Percentiles rank a stretch among this genome's conserved stretches.
Conservation (phyloP, 37 sponge, comb jelly and placozoan genomes). For the Ephydatia muelleri region DNA sequence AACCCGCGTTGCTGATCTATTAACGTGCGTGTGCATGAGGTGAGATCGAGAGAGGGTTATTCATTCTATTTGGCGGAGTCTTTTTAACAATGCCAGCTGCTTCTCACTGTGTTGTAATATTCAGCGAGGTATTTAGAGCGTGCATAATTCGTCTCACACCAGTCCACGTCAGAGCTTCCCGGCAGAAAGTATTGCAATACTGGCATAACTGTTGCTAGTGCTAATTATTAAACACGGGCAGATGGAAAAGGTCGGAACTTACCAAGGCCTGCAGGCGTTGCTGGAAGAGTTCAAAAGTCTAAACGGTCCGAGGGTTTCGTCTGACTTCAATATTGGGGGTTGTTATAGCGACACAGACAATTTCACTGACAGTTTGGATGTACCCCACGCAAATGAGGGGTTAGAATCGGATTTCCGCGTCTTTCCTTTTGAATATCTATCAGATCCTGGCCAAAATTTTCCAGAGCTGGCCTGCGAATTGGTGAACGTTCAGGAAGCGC, state of each 20-base stretch:
- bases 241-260: background rate
- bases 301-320: background rate
- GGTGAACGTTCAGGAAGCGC: conserved; percentile 16
- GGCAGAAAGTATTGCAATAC: conserved; percentile 3
- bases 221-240: background rate
- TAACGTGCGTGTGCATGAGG: too few species aligned
- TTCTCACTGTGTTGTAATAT: conserved; percentile 18
- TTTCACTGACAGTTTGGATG: too few species aligned
- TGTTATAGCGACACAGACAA: too few species aligned
- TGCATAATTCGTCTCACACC: conserved; percentile 30
- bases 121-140: conserved; percentile 12
- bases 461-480: conserved; percentile 44
- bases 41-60: too few species aligned
- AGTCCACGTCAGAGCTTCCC: conserved; percentile 25
- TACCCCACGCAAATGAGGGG: too few species aligned
- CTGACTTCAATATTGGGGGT: too few species aligned
- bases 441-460: conserved; percentile 4
- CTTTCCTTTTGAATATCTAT: background rate
- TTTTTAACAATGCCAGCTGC: background rate
- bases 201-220: too few species aligned
- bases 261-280: background rate
- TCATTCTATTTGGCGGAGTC: background rate
- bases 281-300: conserved; percentile 7
- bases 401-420: too few species aligned
- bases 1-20: background rate